Conservation (phyloP, 2,888 invertebrate species). For the Acronicta alni region DNA sequence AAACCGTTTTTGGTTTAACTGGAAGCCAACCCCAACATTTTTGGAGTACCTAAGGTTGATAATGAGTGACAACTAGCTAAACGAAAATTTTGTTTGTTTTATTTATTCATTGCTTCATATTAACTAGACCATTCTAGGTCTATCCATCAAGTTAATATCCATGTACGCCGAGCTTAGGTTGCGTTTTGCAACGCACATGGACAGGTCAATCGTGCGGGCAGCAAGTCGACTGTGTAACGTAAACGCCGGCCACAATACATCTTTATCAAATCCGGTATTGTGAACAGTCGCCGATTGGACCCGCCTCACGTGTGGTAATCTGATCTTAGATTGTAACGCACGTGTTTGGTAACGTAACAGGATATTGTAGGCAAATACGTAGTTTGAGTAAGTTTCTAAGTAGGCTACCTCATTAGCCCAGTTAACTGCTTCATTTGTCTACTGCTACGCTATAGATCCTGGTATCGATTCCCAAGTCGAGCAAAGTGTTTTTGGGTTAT, state of each 20-base stretch:
- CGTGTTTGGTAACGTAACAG: slow-evolving; percentile 49
- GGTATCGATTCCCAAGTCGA: too few relatives aligned
- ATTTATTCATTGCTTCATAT: slow-evolving; percentile 5
- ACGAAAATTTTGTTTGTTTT: too few relatives aligned
- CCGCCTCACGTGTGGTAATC: slow-evolving; percentile 53
- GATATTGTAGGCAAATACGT: slow-evolving; percentile 33
- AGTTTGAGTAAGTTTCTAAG: too few relatives aligned
- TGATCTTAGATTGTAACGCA: slow-evolving; percentile 38
- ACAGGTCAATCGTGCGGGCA: slow-evolving; percentile 78
- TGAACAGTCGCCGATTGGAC: slow-evolving; percentile 50
- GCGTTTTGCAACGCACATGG: slow-evolving; percentile 71
- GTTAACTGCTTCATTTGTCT: too few relatives aligned
- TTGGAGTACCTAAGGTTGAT: too few relatives aligned
- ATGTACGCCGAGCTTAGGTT: slow-evolving; percentile 58
- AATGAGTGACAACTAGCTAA: too few relatives aligned
- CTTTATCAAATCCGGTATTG: slow-evolving; percentile 57
- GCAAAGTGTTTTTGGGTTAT: too few relatives aligned
- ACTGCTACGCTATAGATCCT: too few relatives aligned
- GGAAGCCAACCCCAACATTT: too few relatives aligned
- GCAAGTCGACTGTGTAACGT: slow-evolving; percentile 52
- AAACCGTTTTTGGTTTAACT: too few relatives aligned
- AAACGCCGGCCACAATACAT: slow-evolving; percentile 54
- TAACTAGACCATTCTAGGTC: slow-evolving; percentile 9
- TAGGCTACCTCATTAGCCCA: too few relatives aligned
- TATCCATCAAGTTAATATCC: slow-evolving; percentile 21